Evolutionary conservation across 2,113 vertebrate genomes (phyloP).

Genomic region (Menura novaehollandiae): DNA sequence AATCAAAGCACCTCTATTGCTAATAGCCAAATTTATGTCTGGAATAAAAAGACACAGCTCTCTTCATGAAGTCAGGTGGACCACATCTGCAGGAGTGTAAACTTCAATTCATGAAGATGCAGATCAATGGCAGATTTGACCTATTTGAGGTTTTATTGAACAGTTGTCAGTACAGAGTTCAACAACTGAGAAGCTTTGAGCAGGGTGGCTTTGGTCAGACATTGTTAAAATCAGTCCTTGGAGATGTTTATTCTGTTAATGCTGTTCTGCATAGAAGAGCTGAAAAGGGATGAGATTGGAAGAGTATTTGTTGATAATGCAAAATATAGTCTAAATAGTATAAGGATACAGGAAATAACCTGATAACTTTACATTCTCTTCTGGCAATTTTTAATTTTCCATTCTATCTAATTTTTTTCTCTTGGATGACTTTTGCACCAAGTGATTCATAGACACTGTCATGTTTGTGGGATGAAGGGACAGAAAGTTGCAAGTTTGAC

Average conservation of each 20-base stretch:
- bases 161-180: neutral
- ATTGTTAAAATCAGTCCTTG: neutral
- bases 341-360: neutral
- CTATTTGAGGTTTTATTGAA: neutral
- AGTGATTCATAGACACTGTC: neutral
- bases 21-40: neutral
- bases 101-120: neutral
- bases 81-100: neutral
- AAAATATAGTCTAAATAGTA: neutral
- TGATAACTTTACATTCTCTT: neutral
- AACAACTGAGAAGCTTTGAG: neutral
- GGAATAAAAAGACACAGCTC: neutral
- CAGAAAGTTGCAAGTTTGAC: neutral
- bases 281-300: neutral
- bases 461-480: neutral
- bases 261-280: neutral
- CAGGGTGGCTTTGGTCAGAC: neutral
- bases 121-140: neutral
- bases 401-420: neutral
- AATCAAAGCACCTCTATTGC: neutral
- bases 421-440: neutral
- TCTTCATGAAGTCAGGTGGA: neutral
- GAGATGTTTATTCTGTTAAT: neutral
- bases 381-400: neutral
- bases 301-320: neutral